Evolutionary conservation across 2,888 invertebrate genomes (phyloP), one percentile per base, ranked within the genome.

Genomic region (Hipparchia sbordonii): DNA sequence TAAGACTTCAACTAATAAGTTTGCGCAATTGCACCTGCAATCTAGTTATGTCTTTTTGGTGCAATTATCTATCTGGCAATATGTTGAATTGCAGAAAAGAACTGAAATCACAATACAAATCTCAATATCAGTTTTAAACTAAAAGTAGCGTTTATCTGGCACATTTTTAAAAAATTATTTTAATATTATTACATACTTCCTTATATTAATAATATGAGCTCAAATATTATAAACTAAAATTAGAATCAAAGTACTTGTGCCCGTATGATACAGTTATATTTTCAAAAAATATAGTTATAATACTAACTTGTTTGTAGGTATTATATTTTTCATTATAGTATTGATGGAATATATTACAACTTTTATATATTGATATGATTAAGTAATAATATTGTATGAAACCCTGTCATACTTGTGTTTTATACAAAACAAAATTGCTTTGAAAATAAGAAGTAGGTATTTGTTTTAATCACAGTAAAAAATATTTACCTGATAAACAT

Each of bases 221-320:
- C 74, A 76, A 72, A 83, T 81, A 82, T 75, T 76, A 78, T 76
- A 76, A 69, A 71, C 75, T 75, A 73, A 65, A 69, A 69, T 23
- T 67, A 78, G 78, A 74, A 76, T 77, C 87, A 87, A 91, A 92
- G 92, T 92, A 92, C 92, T 90, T 90, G 88, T 91, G 92, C 91
- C 92, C 87, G 78, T 85, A 83, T 65, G 76, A 76, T 80, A 80
- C 73, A 76, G 46, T 71, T 68, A 71, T 33, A 72, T 67, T 54
- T 23, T 63, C 45, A 39, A 45, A 60, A 57, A 60, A 65, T 62
- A 68, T 51, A 71, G 45, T 67, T 71, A 57, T 67, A 72, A 65
- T 59, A 60, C 65, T 74, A 67, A 72, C 63, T 71, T 74, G 72
- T 48, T 71, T 68, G 57, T 23, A 23, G 23, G 23, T n/a, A 60